Evolutionary conservation across 2,888 invertebrate genomes (phyloP).

Genomic region (Calephelis perditalis): DNA sequence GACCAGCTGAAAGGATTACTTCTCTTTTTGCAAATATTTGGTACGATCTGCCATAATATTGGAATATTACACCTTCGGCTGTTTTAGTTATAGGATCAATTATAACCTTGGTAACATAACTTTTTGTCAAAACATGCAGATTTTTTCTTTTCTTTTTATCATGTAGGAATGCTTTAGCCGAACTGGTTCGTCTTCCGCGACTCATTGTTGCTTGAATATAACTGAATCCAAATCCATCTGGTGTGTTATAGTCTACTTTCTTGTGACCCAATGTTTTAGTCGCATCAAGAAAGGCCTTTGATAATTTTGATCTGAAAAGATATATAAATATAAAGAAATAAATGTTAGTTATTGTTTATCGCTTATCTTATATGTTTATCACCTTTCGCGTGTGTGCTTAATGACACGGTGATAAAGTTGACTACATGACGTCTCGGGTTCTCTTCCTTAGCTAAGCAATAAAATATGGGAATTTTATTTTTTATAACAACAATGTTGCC

Average conservation of each 20-base stretch:
- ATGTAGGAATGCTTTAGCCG: slow-evolving; percentile 79
- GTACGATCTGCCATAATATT: slow-evolving; percentile 62
- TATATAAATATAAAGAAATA: slow-evolving; percentile 1
- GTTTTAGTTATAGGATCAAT: slow-evolving; percentile 75
- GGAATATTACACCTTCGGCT: slow-evolving; percentile 55
- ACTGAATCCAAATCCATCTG: slow-evolving; percentile 78
- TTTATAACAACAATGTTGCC: no score
- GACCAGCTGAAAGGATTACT: slow-evolving; percentile 82
- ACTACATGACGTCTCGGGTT: no score
- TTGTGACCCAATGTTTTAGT: slow-evolving; percentile 80
- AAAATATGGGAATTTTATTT: no score
- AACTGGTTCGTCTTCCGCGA: slow-evolving; percentile 71
- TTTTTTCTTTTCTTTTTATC: slow-evolving; percentile 73
- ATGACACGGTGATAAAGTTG: no score
- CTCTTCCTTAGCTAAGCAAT: no score
- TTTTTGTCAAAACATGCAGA: slow-evolving; percentile 74
- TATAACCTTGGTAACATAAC: slow-evolving; percentile 77
- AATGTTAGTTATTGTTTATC: no score
- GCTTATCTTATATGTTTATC: no score
- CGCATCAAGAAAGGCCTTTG: slow-evolving; percentile 82
- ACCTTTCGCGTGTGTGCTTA: no score
- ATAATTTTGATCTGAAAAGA: slow-evolving; percentile 68
- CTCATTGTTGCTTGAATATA: slow-evolving; percentile 65
- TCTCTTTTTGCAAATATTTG: slow-evolving; percentile 67
- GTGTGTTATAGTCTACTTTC: slow-evolving; percentile 84